Conservation (phyloP, 2,888 invertebrate genomes). For the Zele albiditarsus region DNA sequence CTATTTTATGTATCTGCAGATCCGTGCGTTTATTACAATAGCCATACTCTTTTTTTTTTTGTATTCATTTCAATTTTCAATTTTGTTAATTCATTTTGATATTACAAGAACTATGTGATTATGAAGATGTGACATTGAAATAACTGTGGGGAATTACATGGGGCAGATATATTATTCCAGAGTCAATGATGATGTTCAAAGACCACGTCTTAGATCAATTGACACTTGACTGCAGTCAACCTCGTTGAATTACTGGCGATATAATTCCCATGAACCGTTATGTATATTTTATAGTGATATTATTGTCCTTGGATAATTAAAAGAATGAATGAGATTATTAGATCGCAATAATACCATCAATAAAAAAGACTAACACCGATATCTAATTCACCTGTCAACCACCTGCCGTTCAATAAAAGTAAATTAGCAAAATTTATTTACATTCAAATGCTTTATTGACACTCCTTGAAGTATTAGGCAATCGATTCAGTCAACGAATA, state of each 20-base stretch:
- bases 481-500: not conserved
- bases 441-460: not conserved
- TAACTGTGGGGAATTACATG: not conserved
- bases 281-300: not conserved
- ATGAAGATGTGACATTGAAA: not conserved
- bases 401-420: not conserved
- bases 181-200: slow-evolving; percentile 14
- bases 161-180: not conserved
- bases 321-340: not conserved
- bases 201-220: slow-evolving; percentile 47
- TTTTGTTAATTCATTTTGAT: not conserved
- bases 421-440: not conserved
- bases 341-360: not conserved
- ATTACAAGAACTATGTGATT: not conserved
- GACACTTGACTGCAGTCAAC: slow-evolving; percentile 41
- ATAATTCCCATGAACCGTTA: slow-evolving; percentile 4
- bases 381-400: slow-evolving; percentile 6
- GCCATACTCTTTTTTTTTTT: not conserved
- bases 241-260: not conserved
- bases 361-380: not conserved
- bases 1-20: not conserved
- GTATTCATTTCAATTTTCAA: not conserved
- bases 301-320: not conserved
- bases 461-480: not conserved
- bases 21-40: not conserved